Conservation (phyloP, 2,888 invertebrate genomes). For the Psylliodes chrysocephalus region DNA sequence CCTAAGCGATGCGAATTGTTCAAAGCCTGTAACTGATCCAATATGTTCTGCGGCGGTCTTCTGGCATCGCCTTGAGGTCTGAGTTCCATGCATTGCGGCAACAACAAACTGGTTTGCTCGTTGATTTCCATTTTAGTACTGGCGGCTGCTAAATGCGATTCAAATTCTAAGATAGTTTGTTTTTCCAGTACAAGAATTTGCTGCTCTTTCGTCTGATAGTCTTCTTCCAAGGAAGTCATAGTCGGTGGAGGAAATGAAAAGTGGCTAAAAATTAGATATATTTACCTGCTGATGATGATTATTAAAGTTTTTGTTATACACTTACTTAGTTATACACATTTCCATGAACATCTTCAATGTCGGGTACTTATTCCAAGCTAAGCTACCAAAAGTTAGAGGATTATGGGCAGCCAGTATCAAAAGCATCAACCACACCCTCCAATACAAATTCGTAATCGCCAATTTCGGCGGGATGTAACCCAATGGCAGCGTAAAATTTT, state of each 20-base stretch:
- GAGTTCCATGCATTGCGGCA: conserved; percentile 86
- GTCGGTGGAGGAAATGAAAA: conserved; percentile 79
- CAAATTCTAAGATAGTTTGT: conserved; percentile 86
- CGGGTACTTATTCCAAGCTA: conserved; percentile 91
- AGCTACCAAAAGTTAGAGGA: conserved; percentile 85
- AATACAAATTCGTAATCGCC: conserved; percentile 91
- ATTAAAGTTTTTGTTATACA: conserved; percentile 36
- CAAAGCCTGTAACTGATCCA: conserved; percentile 82
- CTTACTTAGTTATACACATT: conserved; percentile 94
- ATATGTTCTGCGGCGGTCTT: conserved; percentile 78
- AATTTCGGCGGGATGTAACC: conserved; percentile 86
- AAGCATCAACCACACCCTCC: conserved; percentile 93
- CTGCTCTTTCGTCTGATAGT: conserved; percentile 72
- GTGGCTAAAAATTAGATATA: conserved; percentile 64
- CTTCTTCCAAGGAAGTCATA: conserved; percentile 69
- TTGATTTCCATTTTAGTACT: conserved; percentile 90
- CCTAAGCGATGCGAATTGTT: conserved; percentile 86
- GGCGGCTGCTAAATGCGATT: conserved; percentile 90
- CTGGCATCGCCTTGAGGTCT: conserved; percentile 87
- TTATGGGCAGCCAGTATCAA: conserved; percentile 92
- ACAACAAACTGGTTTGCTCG: conserved; percentile 86
- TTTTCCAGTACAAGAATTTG: conserved; percentile 78
- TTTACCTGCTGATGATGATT: background rate
- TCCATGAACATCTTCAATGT: conserved; percentile 92
- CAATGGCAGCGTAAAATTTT: conserved; percentile 87